Conservation (phyloP, 2,113 vertebrate species). For the Pluvialis apricaria region DNA sequence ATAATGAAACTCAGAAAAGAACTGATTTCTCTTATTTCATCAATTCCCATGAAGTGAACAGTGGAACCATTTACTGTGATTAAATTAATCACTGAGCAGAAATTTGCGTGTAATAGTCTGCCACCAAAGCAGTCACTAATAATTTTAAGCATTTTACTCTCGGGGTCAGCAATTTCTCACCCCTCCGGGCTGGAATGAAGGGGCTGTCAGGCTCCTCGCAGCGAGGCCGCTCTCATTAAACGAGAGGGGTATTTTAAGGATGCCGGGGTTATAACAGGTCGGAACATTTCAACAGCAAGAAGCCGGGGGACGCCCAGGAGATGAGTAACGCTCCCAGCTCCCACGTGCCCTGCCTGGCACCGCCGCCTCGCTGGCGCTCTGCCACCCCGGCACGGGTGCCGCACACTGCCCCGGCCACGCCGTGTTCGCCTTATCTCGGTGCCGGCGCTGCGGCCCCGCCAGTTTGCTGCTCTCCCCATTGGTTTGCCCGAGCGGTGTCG, state of each 20-base stretch:
- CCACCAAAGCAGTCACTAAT: not conserved
- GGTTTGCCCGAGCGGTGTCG: not conserved
- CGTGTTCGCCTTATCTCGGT: too few relatives aligned
- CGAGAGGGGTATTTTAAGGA: not conserved
- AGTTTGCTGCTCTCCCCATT: not conserved
- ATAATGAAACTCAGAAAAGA: not conserved
- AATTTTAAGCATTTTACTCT: not conserved
- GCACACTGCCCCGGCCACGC: not conserved
- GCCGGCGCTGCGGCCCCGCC: not conserved
- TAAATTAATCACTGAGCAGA: slow-evolving; percentile 1
- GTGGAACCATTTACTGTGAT: not conserved
- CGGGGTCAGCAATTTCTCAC: not conserved
- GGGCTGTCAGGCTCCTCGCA: not conserved
- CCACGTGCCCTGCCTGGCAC: not conserved
- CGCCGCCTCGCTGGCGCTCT: not conserved
- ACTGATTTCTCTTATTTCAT: not conserved
- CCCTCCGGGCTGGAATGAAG: not conserved
- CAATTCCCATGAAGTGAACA: not conserved
- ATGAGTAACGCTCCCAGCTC: not conserved
- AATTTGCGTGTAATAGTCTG: not conserved
- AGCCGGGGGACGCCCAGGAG: not conserved
- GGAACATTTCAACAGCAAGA: not conserved
- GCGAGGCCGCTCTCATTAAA: accelerated
- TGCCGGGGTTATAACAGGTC: not conserved
- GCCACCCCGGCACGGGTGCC: not conserved